A percentile compares a stretch with the other conserved stretches of the same genome.
phyloP scores from a whole-genome alignment of 2,113 vertebrate genomes.

The Columba janthina region DNA sequence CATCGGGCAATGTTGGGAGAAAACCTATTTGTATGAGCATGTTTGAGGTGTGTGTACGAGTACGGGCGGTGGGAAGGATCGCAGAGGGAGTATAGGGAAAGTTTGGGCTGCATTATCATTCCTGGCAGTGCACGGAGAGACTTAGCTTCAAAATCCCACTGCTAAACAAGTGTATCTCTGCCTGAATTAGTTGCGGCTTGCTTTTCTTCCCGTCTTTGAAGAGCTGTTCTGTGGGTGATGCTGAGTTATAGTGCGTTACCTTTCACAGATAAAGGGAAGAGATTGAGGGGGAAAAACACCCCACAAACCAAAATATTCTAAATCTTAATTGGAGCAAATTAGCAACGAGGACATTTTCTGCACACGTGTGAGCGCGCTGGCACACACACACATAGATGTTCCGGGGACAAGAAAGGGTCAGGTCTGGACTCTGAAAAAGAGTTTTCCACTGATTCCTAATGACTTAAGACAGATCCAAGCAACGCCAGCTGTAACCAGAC shows the following conservation, averaged over 20 bases:
- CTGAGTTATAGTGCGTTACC: neutral
- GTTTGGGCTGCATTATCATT: neutral
- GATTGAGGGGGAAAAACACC: neutral
- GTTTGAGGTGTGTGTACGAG: too few relatives aligned
- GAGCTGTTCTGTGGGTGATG: neutral
- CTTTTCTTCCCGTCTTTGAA: neutral
- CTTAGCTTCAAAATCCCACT: neutral
- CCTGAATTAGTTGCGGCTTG: neutral
- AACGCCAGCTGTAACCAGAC: constrained; percentile 76
- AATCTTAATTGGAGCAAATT: constrained; percentile 39
- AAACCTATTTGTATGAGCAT: neutral
- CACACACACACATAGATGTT: neutral
- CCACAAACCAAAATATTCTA: neutral
- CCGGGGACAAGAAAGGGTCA: constrained; percentile 54
- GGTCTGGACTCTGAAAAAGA: constrained; percentile 62
- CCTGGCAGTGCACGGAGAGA: neutral
- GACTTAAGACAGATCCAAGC: constrained; percentile 77
- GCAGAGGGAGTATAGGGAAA: neutral
- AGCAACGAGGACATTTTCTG: constrained; percentile 23
- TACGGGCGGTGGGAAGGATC: neutral
- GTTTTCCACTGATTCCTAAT: constrained; percentile 72
- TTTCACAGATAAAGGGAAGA: neutral
- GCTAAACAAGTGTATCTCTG: neutral
- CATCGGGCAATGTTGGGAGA: neutral
- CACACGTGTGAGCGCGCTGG: neutral